Evolutionary conservation across 1,140 invertebrate genomes (phyloP).

Genomic region (Hyles euphorbiae): DNA sequence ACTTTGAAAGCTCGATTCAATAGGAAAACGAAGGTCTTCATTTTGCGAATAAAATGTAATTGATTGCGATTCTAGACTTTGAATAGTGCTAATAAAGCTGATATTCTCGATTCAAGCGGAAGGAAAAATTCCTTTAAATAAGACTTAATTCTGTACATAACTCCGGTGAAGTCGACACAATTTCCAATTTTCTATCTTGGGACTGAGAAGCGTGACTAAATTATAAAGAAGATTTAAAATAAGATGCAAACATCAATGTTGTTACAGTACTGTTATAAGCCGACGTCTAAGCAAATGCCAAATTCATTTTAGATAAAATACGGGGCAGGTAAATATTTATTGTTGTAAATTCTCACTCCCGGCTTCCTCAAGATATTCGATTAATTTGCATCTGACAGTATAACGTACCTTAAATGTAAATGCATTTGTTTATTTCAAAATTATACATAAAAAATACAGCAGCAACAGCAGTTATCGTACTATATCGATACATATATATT

Average conservation of each 20-base stretch:
- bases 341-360: too few species aligned
- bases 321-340: constrained; percentile 34
- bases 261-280: constrained; percentile 57
- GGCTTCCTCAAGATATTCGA: too few species aligned
- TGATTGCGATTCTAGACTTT: constrained; percentile 12
- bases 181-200: constrained; percentile 71
- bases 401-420: too few species aligned
- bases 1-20: background rate
- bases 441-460: too few species aligned
- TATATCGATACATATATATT: too few species aligned
- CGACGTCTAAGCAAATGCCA: constrained; percentile 57
- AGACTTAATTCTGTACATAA: constrained; percentile 42
- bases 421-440: too few species aligned
- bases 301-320: constrained; percentile 70
- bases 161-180: constrained; percentile 37
- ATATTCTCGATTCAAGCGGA: constrained; percentile 22
- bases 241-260: constrained; percentile 64
- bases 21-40: background rate
- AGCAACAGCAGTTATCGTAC: too few species aligned
- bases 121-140: constrained; percentile 35
- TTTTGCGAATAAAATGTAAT: constrained; percentile 16
- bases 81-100: constrained; percentile 28
- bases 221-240: constrained; percentile 65
- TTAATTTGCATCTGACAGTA: too few species aligned
- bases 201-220: constrained; percentile 61